A percentile compares a stretch with the other conserved stretches of the same genome.
Conservation (phyloP, 2,888 invertebrate genomes). For the Metacarcinus magister region DNA sequence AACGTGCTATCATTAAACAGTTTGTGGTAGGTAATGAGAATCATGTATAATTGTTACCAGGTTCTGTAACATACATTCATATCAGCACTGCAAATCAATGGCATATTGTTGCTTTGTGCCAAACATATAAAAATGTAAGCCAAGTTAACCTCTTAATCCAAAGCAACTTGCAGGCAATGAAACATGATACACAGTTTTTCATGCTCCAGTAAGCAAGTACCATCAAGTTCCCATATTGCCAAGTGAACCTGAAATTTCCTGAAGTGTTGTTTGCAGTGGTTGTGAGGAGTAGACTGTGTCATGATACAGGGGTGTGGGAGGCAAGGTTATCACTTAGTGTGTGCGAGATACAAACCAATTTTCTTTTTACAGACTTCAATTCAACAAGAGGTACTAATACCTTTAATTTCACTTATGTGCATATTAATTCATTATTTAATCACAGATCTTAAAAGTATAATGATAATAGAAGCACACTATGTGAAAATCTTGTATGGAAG, state of each 20-base stretch:
- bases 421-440: background rate
- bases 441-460: background rate
- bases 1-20: background rate
- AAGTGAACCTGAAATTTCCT: background rate
- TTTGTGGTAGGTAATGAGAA: background rate
- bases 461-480: slow-evolving; percentile 35
- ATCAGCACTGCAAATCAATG: slow-evolving; percentile 38
- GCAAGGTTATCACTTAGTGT: slow-evolving; percentile 50
- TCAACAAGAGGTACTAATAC: background rate
- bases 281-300: slow-evolving; percentile 61
- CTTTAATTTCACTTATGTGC: background rate
- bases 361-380: background rate
- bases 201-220: slow-evolving; percentile 41
- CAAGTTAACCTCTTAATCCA: background rate
- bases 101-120: slow-evolving; percentile 18
- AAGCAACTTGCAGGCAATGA: slow-evolving; percentile 30
- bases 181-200: background rate
- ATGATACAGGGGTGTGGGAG: slow-evolving; percentile 64
- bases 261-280: background rate
- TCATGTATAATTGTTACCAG: background rate
- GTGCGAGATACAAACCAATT: background rate
- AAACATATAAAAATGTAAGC: slow-evolving; percentile 37
- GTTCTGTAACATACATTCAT: background rate
- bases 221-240: background rate
- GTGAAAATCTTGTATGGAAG: slow-evolving; percentile 50